phyloP scores from a whole-genome alignment of 1,140 invertebrate genomes.

The Magallana angulata region DNA sequence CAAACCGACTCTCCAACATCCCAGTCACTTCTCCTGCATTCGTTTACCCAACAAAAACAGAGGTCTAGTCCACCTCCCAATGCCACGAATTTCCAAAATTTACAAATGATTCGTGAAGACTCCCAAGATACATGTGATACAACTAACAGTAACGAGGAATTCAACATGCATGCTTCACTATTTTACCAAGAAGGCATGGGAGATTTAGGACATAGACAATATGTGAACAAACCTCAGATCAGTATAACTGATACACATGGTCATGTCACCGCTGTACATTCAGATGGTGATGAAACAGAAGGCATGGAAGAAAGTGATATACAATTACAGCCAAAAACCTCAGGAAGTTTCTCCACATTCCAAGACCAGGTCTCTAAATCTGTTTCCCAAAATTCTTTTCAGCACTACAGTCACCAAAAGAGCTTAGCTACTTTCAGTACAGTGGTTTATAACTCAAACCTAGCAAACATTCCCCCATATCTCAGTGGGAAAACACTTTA shows the following conservation, averaged over 20 bases:
- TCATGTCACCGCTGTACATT: slow-evolving; percentile 85
- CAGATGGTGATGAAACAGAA: slow-evolving; percentile 85
- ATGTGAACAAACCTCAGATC: slow-evolving; percentile 86
- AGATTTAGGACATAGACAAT: slow-evolving; percentile 57
- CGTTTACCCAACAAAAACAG: slow-evolving; percentile 65
- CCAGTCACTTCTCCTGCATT: slow-evolving; percentile 66
- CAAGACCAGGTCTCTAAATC: slow-evolving; percentile 22
- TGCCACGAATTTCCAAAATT: slow-evolving; percentile 81
- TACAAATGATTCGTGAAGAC: slow-evolving; percentile 92
- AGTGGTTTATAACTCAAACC: slow-evolving; percentile 33
- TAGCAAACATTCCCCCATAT: slow-evolving; percentile 43
- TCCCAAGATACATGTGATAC: slow-evolving; percentile 63
- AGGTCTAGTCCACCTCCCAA: slow-evolving; percentile 75
- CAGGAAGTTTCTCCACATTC: slow-evolving; percentile 48
- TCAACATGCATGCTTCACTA: slow-evolving; percentile 51
- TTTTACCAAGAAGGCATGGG: slow-evolving; percentile 33
- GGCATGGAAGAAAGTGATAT: slow-evolving; percentile 50
- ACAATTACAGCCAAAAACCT: slow-evolving; percentile 79
- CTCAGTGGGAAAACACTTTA: not conserved
- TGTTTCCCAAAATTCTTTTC: slow-evolving; percentile 25
- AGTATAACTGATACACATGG: slow-evolving; percentile 89
- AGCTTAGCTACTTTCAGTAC: slow-evolving; percentile 21
- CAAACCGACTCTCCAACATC: slow-evolving; percentile 62
- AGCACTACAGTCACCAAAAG: slow-evolving; percentile 7
- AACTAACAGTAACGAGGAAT: slow-evolving; percentile 53